phyloP scores from a whole-genome alignment of 2,797 vertebrate genomes.

The Apogon hyalosoma region DNA sequence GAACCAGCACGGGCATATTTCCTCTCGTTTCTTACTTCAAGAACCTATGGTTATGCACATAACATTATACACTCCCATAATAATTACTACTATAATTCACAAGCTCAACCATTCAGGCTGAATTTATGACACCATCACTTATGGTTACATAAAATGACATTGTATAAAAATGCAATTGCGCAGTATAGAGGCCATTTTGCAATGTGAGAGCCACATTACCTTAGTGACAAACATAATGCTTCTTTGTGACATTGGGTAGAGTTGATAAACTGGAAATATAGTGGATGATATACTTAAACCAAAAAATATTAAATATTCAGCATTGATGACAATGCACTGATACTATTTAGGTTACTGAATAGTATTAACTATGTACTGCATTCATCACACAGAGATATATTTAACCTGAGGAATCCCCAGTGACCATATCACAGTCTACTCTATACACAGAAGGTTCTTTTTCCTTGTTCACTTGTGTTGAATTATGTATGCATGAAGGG shows the following conservation, averaged over 20 bases:
- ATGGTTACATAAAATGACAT: constrained; percentile 76
- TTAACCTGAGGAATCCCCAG: constrained; percentile 14
- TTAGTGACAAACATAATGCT: constrained; percentile 74
- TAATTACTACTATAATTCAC: constrained; percentile 80
- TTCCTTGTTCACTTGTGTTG: too few relatives aligned
- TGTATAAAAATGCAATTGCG: constrained; percentile 79
- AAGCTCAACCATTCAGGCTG: constrained; percentile 75
- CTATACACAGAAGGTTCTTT: neutral
- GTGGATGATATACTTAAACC: constrained; percentile 48
- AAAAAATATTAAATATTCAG: constrained; percentile 43
- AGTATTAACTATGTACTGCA: constrained; percentile 18
- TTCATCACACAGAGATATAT: constrained; percentile 25
- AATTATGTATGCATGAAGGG: neutral
- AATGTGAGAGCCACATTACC: constrained; percentile 66
- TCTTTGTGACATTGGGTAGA: constrained; percentile 56
- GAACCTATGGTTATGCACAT: constrained; percentile 73
- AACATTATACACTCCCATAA: constrained; percentile 75
- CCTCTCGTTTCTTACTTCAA: constrained; percentile 57
- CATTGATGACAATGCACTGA: constrained; percentile 45
- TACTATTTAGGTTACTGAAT: constrained; percentile 19
- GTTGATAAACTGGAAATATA: constrained; percentile 58
- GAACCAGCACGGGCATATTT: constrained; percentile 42
- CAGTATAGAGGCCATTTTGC: constrained; percentile 71
- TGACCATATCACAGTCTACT: constrained; percentile 9
- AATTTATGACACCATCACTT: constrained; percentile 77